phyloP scores from a whole-genome alignment of 2,797 vertebrate genomes.

The Rhincodon typus region DNA sequence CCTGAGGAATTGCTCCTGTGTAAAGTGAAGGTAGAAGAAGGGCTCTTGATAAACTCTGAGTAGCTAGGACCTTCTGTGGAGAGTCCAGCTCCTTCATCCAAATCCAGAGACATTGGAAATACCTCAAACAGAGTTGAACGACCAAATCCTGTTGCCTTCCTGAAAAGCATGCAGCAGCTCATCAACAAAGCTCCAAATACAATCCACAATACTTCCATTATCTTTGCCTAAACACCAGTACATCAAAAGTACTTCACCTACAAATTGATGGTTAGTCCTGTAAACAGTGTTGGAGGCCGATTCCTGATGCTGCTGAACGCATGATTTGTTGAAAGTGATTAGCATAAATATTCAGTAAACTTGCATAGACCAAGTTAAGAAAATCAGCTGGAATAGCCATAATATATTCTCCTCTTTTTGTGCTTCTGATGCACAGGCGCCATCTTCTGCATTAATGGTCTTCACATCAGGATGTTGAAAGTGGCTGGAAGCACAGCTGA shows the following conservation, averaged over 20 bases:
- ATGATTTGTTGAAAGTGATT: neutral
- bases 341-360: neutral
- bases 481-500: neutral
- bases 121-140: neutral
- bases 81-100: neutral
- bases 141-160: neutral
- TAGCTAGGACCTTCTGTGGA: neutral
- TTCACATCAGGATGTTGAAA: neutral
- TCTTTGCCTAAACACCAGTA: neutral
- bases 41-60: neutral
- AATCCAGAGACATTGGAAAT: neutral
- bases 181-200: neutral
- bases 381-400: neutral
- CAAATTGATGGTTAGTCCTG: neutral
- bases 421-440: neutral
- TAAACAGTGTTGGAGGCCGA: neutral
- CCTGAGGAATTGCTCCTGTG: neutral
- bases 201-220: neutral
- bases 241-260: neutral
- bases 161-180: neutral
- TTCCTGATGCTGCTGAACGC: neutral
- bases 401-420: neutral
- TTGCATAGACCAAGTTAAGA: neutral
- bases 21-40: too few species aligned
- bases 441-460: neutral